Conservation (phyloP, 2,888 invertebrate species). For the Agapostemon virescens region DNA sequence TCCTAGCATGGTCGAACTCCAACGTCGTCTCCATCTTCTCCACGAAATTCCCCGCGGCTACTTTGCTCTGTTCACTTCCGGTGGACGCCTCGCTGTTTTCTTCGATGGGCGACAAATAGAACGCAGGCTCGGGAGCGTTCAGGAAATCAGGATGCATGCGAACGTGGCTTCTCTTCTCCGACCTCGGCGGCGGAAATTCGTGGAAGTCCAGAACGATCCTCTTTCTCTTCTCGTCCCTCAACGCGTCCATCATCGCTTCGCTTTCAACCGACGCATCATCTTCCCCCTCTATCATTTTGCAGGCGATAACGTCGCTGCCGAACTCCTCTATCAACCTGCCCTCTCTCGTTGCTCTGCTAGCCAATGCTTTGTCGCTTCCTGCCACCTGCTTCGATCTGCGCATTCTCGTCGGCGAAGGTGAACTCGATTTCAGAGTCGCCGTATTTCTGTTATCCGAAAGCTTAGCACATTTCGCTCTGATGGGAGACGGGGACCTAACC, state of each 20-base stretch:
- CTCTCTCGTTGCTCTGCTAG: neutral
- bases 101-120: slow-evolving; percentile 82
- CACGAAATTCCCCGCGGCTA: slow-evolving; percentile 11
- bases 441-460: slow-evolving; percentile 15
- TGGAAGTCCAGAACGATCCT: slow-evolving; percentile 72
- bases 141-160: slow-evolving; percentile 36
- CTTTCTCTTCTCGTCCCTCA: slow-evolving; percentile 52
- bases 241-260: slow-evolving; percentile 11
- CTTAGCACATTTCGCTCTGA: slow-evolving; percentile 13
- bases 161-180: slow-evolving; percentile 56
- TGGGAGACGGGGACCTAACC: slow-evolving; percentile 49
- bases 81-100: slow-evolving; percentile 83
- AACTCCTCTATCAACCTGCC: slow-evolving; percentile 11
- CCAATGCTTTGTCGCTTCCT: neutral
- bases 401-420: slow-evolving; percentile 27
- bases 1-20: slow-evolving; percentile 71
- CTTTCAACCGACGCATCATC: neutral
- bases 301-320: fast-evolving
- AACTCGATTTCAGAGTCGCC: slow-evolving; percentile 6
- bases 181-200: slow-evolving; percentile 72
- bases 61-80: slow-evolving; percentile 77
- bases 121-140: slow-evolving; percentile 57
- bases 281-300: neutral
- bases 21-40: slow-evolving; percentile 25
- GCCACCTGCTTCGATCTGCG: neutral